These are phyloP conservation scores for Zosterops hypoxanthus DNA, from an alignment of 2,113 vertebrate species.

Conservation along the genomic window DNA sequence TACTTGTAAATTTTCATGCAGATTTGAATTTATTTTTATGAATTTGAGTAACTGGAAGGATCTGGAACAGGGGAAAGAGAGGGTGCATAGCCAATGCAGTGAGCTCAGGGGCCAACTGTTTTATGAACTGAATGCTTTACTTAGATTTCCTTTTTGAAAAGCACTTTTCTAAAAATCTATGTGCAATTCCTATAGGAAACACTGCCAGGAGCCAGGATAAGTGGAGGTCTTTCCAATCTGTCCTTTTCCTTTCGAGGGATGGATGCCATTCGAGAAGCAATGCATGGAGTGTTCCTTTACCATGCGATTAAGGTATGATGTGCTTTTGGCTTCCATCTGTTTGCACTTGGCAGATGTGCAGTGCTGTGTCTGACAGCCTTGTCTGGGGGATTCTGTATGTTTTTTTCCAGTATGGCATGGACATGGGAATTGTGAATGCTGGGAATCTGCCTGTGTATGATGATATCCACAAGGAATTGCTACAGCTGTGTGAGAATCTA, in stretches of 20 bases:
- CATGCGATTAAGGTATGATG: slow-evolving; percentile 85
- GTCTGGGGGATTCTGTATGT: neutral
- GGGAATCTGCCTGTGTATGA: slow-evolving; percentile 95
- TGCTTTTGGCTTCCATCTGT: neutral
- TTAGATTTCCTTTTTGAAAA: neutral
- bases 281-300: slow-evolving; percentile 95
- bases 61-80: neutral
- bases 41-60: neutral
- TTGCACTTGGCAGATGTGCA: neutral
- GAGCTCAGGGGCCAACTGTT: neutral
- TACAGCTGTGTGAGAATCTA: slow-evolving; percentile 91
- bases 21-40: neutral
- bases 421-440: slow-evolving; percentile 99
- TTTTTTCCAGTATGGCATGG: slow-evolving; percentile 87
- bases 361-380: neutral
- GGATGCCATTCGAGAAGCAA: slow-evolving; percentile 94
- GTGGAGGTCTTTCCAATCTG: slow-evolving; percentile 95
- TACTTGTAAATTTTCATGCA: neutral
- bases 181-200: slow-evolving; percentile 77
- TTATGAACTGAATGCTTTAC: neutral
- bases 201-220: slow-evolving; percentile 87
- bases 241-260: slow-evolving; percentile 98
- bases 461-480: slow-evolving; percentile 90
- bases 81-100: neutral
- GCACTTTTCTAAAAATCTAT: neutral